Evolutionary conservation across 2,797 vertebrate species (phyloP), one percentile per base, ranked within the genome.

Genomic region (Linurgus olivaceus): DNA sequence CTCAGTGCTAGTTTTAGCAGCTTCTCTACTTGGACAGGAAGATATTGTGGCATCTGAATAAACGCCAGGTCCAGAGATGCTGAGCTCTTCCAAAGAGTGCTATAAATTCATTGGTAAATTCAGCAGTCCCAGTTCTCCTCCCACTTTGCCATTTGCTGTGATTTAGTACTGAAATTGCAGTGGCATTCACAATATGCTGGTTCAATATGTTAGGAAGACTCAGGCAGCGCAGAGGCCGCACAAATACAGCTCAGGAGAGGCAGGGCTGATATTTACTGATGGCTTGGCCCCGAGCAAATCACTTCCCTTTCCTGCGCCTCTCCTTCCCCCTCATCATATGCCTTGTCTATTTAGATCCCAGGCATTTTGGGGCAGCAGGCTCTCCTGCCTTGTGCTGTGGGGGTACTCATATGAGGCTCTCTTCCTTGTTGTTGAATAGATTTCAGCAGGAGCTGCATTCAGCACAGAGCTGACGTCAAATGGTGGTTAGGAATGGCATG

Each of bases 121-220:
- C 92, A 90, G 44, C 78, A 88, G 75, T 54, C 84, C 78, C 78
- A 78, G 67, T 68, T 93, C 89, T 96, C 68, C 75, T 91, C 89
- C 72, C 51, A 37, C 85, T 85, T 87, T 87, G 91, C 92, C 62
- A 91, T 94, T 95, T 96, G 94, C 86, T 1, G 0, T 66, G 54
- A 88, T 94, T 93, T 91, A 89, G 87, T 92, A 42, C 87, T 91
- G 75, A 89, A 82, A 70, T 86, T 93, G 68, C 81, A 88, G 47
- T 89, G 84, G 91, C 95, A 93, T 86, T 96, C 86, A 23, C 91
- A 95, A 80, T 92, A 93, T 94, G 91, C 81, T 86, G 18, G 65
- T 91, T 93, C 93, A 95, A 88, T 95, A 95, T 95, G 94, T 90
- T 95, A 84, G 82, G 87, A 88, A 91, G 79, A 81, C 35, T 95